A percentile compares a stretch with the other conserved stretches of the same genome.
Evolutionary conservation across 2,797 vertebrate genomes (phyloP).

Genomic region (Acestrorhynchus altus): DNA sequence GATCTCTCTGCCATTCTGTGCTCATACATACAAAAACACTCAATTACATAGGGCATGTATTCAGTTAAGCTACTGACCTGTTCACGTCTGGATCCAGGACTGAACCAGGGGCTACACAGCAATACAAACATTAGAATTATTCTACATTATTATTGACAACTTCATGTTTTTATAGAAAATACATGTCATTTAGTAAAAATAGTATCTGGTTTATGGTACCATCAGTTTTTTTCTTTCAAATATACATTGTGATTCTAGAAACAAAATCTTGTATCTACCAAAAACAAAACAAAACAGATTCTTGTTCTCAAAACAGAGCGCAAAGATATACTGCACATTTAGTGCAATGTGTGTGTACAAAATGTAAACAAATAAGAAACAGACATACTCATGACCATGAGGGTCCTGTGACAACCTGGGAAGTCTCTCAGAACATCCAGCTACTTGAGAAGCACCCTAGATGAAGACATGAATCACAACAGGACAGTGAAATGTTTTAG

Average conservation of each 20-base stretch:
- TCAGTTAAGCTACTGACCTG: slow-evolving; percentile 69
- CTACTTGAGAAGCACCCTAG: slow-evolving; percentile 78
- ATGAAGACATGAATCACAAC: background rate
- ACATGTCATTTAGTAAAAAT: too few species aligned
- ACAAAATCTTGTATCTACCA: too few species aligned
- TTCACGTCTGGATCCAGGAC: slow-evolving; percentile 75
- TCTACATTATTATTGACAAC: background rate
- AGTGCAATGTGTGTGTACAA: background rate
- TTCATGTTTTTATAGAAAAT: too few species aligned
- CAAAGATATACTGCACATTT: background rate
- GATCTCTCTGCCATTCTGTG: too few species aligned
- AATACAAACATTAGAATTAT: background rate
- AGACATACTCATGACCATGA: slow-evolving; percentile 66
- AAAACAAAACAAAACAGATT: too few species aligned
- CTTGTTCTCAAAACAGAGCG: too few species aligned
- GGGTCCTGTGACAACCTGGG: slow-evolving; percentile 86
- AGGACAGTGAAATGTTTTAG: background rate
- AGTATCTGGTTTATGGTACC: too few species aligned
- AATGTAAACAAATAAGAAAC: background rate
- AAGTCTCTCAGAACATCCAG: slow-evolving; percentile 82
- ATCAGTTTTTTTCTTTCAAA: too few species aligned
- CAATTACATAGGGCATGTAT: background rate
- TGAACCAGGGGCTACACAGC: slow-evolving; percentile 78
- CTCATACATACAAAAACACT: background rate
- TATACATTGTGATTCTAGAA: too few species aligned